Conservation (phyloP, 2,888 invertebrate genomes). For the Drosophila anomelani region DNA sequence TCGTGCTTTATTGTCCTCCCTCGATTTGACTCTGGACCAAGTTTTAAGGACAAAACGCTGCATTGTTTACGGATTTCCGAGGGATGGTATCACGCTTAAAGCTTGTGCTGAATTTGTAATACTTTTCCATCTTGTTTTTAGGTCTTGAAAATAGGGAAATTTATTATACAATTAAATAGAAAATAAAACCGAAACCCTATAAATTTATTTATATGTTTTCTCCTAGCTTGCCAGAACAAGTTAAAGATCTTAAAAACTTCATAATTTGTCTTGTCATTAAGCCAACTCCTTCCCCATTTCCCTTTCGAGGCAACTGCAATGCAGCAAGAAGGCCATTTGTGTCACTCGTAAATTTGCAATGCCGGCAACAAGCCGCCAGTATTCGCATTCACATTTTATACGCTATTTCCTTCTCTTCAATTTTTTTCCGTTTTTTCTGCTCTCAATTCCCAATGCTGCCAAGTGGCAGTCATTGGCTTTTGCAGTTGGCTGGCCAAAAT, state of each 20-base stretch:
- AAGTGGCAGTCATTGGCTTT: constrained; percentile 75
- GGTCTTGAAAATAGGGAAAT: neutral
- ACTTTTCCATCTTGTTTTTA: neutral
- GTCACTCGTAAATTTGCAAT: constrained; percentile 77
- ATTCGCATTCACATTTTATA: constrained; percentile 55
- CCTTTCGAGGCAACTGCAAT: constrained; percentile 46
- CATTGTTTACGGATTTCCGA: constrained; percentile 32
- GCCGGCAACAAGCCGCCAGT: constrained; percentile 77
- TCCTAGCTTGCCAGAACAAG: constrained; percentile 1
- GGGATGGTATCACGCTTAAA: constrained; percentile 1
- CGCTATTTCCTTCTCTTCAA: constrained; percentile 22
- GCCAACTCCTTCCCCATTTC: constrained; percentile 10
- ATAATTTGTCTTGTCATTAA: constrained; percentile 78
- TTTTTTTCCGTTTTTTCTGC: constrained; percentile 39
- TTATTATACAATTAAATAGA: neutral
- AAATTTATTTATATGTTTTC: neutral
- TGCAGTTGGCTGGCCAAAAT: constrained; percentile 47
- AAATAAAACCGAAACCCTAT: neutral
- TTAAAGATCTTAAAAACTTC: constrained; percentile 72
- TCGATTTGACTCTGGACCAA: constrained; percentile 30
- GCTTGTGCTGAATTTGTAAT: neutral
- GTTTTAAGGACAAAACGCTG: constrained; percentile 10
- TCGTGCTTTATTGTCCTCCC: constrained; percentile 26
- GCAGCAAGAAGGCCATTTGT: constrained; percentile 62
- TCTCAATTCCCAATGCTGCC: constrained; percentile 59